A percentile compares a stretch with the other conserved stretches of the same genome.
Evolutionary conservation across 2,888 invertebrate genomes (phyloP).

Genomic region (Syrista parreyssii): DNA sequence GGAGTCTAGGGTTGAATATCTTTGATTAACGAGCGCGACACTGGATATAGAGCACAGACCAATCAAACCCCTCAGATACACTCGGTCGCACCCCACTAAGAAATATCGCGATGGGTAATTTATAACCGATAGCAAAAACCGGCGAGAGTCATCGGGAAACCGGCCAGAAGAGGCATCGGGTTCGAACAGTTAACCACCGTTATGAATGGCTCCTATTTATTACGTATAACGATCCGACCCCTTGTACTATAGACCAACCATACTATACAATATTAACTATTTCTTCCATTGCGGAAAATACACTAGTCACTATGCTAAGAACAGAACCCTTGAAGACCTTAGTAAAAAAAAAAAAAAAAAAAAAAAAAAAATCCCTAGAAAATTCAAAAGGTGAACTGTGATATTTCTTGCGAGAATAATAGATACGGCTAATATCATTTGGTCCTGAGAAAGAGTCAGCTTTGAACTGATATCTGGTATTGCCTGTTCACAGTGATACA

Average conservation of each 20-base stretch:
- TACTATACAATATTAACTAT: no score
- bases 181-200: conserved; percentile 46
- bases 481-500: conserved; percentile 37
- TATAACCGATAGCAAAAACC: conserved; percentile 62
- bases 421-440: no score
- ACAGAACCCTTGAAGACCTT: no score
- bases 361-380: no score
- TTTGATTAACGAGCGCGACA: conserved; percentile 59
- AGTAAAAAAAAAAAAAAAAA: no score
- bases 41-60: conserved; percentile 49
- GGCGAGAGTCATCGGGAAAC: conserved; percentile 29
- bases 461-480: conserved; percentile 37
- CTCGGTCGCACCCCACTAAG: conserved; percentile 59
- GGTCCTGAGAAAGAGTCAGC: conserved; percentile 13
- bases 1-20: conserved; percentile 29
- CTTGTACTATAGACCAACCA: no score
- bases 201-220: conserved; percentile 60
- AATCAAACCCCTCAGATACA: conserved; percentile 61
- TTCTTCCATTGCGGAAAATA: no score
- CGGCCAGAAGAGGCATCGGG: conserved; percentile 34
- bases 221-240: conserved; percentile 43
- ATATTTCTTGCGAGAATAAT: no score
- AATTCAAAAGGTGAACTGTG: no score
- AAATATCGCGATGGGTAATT: conserved; percentile 63
- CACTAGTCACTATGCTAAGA: no score